Conservation (phyloP, 35 echinoderm and acorn worm genomes). For the Ophioderma brevispina region DNA sequence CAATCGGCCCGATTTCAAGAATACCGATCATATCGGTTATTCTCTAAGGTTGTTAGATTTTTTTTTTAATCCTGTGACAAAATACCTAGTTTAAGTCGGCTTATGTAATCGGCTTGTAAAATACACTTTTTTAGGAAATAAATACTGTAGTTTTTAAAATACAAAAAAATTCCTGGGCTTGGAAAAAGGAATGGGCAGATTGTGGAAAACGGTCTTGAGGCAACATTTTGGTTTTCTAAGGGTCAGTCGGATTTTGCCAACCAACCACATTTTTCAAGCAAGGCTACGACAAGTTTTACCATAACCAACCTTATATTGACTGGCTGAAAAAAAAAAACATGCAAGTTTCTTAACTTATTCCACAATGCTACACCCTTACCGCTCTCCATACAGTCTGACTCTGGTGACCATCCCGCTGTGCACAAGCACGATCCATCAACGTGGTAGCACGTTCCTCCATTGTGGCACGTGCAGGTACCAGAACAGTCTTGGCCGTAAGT, state of each 20-base stretch:
- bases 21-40: too few relatives aligned
- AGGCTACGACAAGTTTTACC: background rate
- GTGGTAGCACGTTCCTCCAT: slow-evolving; percentile 74
- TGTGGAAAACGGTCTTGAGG: too few relatives aligned
- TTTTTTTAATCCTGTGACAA: too few relatives aligned
- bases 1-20: too few relatives aligned
- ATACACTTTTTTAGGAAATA: too few relatives aligned
- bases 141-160: too few relatives aligned
- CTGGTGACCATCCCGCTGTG: slow-evolving; percentile 48
- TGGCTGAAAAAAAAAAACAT: background rate
- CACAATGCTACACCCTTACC: slow-evolving; percentile 34
- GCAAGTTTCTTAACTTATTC: too few relatives aligned
- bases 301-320: background rate
- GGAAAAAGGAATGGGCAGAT: background rate
- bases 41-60: too few relatives aligned
- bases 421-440: slow-evolving; percentile 83
- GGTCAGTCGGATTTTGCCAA: background rate
- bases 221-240: background rate
- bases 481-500: slow-evolving; percentile 68
- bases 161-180: too few relatives aligned
- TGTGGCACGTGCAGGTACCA: slow-evolving; percentile 68
- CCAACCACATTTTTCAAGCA: background rate
- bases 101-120: too few relatives aligned
- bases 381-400: slow-evolving; percentile 63
- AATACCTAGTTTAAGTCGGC: too few relatives aligned